phyloP scores from a whole-genome alignment of 2,888 invertebrate species.

The Ornithoptera priamus region DNA sequence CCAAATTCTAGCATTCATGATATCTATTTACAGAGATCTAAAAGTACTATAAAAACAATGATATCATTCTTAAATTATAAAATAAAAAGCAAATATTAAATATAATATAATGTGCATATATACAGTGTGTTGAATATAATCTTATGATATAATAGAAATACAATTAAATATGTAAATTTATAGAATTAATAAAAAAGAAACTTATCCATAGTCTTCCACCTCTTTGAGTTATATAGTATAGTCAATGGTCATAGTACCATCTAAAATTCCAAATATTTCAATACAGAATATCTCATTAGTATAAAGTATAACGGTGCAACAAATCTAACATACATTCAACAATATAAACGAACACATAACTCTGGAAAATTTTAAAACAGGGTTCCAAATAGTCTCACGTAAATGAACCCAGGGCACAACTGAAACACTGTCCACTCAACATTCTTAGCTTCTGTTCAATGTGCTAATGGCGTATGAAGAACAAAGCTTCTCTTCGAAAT shows the following conservation, averaged over 20 bases:
- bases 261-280: background rate
- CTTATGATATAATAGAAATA: slow-evolving; percentile 14
- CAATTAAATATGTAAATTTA: background rate
- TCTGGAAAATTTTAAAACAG: slow-evolving; percentile 45
- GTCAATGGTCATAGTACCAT: background rate
- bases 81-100: slow-evolving; percentile 31
- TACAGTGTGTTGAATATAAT: slow-evolving; percentile 16
- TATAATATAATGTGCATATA: slow-evolving; percentile 20
- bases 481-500: slow-evolving; percentile 25
- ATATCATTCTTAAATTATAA: slow-evolving; percentile 33
- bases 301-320: slow-evolving; percentile 24
- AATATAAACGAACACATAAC: slow-evolving; percentile 29
- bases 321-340: slow-evolving; percentile 26
- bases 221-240: background rate
- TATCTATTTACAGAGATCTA: slow-evolving; percentile 41
- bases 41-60: slow-evolving; percentile 40
- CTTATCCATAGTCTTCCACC: background rate
- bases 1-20: slow-evolving; percentile 72
- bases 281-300: background rate
- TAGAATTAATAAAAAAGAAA: background rate
- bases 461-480: slow-evolving; percentile 10
- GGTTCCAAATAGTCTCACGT: slow-evolving; percentile 53
- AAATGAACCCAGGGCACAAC: slow-evolving; percentile 50
- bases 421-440: slow-evolving; percentile 71
- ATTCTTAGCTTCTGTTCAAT: slow-evolving; percentile 62